Percentiles rank a stretch among this genome's conserved stretches.
These are phyloP conservation scores for Napeogenes sylphis DNA, from an alignment of 2,888 invertebrate species.

Conservation along the genomic window DNA sequence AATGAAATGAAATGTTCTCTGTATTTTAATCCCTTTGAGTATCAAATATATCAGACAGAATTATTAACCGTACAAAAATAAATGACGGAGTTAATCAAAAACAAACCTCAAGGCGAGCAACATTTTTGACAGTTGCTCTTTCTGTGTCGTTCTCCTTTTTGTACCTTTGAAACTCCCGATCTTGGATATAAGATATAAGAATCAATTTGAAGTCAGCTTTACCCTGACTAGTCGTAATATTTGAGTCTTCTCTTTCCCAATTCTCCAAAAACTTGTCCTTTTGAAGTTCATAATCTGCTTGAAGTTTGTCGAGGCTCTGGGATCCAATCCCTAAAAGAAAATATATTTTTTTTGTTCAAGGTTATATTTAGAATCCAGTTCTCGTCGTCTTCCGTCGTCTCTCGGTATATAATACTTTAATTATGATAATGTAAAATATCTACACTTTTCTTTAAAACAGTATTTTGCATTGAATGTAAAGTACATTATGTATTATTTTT, in stretches of 20 bases:
- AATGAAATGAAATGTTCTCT: not conserved
- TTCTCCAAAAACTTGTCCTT: constrained; percentile 73
- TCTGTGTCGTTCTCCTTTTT: constrained; percentile 49
- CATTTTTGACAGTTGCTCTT: constrained; percentile 61
- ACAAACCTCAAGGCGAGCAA: constrained; percentile 63
- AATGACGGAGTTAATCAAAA: not conserved
- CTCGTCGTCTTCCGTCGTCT: not conserved
- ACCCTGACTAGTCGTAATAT: constrained; percentile 70
- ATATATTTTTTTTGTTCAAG: no score
- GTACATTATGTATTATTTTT: not conserved
- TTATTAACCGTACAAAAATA: no score
- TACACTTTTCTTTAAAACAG: no score
- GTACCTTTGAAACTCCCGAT: constrained; percentile 55
- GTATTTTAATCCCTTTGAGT: not conserved
- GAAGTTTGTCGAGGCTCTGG: constrained; percentile 75
- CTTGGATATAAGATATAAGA: constrained; percentile 77
- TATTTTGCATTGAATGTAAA: no score
- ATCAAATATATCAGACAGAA: not conserved
- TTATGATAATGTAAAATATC: no score
- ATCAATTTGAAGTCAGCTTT: constrained; percentile 77
- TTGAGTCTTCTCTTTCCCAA: constrained; percentile 75
- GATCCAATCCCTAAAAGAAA: constrained; percentile 72
- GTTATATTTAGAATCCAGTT: not conserved
- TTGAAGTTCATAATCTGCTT: constrained; percentile 75
- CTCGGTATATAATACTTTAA: no score